Percentiles rank a stretch among this genome's conserved stretches.
Evolutionary conservation across 2,797 vertebrate species (phyloP).

Genomic region (Halcyon badia): DNA sequence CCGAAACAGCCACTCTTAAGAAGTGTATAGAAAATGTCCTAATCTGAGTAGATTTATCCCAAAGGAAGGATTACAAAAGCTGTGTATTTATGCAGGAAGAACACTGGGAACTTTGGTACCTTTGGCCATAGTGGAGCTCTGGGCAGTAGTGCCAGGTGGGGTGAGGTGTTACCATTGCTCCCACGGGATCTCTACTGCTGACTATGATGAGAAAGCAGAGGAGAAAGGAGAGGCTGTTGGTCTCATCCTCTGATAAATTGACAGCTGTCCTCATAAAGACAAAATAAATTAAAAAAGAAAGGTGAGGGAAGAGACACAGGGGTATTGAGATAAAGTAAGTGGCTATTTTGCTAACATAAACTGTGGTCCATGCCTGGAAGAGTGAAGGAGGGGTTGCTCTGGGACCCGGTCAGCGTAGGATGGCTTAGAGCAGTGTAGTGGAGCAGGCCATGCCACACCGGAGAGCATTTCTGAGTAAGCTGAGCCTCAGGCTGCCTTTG

Average conservation of each 20-base stretch:
- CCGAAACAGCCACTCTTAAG: neutral
- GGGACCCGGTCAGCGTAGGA: neutral
- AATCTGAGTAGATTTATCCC: neutral
- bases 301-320: neutral
- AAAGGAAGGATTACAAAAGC: neutral
- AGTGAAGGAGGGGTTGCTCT: neutral
- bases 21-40: neutral
- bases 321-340: neutral
- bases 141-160: neutral
- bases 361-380: neutral
- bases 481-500: neutral
- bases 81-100: neutral
- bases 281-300: neutral
- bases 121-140: neutral
- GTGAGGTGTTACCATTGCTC: neutral
- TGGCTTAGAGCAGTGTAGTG: rapidly evolving
- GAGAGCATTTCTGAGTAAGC: neutral
- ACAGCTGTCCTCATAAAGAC: neutral
- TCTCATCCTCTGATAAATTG: neutral
- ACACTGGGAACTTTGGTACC: rapidly evolving
- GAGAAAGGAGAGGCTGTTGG: neutral
- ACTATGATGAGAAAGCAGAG: neutral
- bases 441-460: neutral
- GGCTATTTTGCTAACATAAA: neutral
- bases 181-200: neutral